Percentiles rank a stretch among this genome's conserved stretches.
Evolutionary conservation across 2,113 vertebrate genomes (phyloP).

Genomic region (Atherinomorus stipes): DNA sequence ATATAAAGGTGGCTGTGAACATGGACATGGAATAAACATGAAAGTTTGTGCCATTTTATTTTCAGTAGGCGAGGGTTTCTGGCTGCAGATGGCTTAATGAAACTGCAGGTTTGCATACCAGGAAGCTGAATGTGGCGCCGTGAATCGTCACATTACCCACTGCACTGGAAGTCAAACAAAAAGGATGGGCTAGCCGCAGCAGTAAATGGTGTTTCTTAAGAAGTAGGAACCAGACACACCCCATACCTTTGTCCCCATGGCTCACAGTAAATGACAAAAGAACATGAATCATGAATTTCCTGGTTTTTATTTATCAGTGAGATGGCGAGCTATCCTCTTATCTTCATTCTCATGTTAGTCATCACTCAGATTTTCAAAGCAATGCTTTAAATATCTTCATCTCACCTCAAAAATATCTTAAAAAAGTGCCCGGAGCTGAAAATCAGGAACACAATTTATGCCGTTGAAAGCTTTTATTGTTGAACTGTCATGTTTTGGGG

Average conservation of each 20-base stretch:
- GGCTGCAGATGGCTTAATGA: background rate
- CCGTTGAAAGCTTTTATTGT: too few species aligned
- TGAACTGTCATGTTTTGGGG: too few species aligned
- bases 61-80: background rate
- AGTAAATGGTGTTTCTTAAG: background rate
- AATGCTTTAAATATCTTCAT: background rate
- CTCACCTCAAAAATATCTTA: background rate
- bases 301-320: conserved; percentile 43
- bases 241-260: conserved; percentile 49
- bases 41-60: background rate
- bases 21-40: background rate
- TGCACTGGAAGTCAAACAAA: conserved; percentile 17
- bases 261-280: conserved; percentile 37
- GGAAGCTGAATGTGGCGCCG: conserved; percentile 9
- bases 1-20: background rate
- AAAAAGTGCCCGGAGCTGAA: background rate
- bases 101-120: conserved; percentile 10
- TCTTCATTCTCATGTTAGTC: conserved; percentile 32
- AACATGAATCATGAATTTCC: conserved; percentile 36
- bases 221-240: conserved; percentile 39
- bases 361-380: conserved; percentile 4
- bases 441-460: background rate
- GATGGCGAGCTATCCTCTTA: conserved; percentile 1
- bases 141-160: background rate
- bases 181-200: background rate